phyloP scores from a whole-genome alignment of 2,888 invertebrate genomes.

The Cerceris rybyensis region DNA sequence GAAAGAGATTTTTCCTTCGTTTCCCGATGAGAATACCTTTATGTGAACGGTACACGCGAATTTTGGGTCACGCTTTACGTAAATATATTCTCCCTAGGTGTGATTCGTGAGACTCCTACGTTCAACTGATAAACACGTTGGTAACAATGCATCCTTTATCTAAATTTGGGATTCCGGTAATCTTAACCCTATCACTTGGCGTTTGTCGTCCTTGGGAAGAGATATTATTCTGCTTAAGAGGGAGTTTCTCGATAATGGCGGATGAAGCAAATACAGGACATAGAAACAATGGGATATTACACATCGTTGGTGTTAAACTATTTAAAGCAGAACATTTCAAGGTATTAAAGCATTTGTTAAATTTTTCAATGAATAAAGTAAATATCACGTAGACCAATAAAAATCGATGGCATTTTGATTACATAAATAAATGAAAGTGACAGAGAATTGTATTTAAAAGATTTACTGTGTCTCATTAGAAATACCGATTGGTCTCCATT shows the following conservation, averaged over 20 bases:
- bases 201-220: background rate
- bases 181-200: background rate
- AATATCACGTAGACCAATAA: too few species aligned
- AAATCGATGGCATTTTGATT: too few species aligned
- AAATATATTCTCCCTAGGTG: background rate
- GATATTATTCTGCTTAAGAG: background rate
- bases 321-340: too few species aligned
- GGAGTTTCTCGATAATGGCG: background rate
- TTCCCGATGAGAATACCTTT: background rate
- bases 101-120: background rate
- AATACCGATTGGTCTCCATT: too few species aligned
- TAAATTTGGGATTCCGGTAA: background rate
- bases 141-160: background rate
- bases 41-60: background rate
- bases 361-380: too few species aligned
- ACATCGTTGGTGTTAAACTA: too few species aligned
- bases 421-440: too few species aligned
- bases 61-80: background rate
- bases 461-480: too few species aligned
- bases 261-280: background rate
- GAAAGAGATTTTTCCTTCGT: too few species aligned
- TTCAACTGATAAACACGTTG: conserved; percentile 20
- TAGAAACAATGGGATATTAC: background rate
- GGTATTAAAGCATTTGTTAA: too few species aligned
- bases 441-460: too few species aligned